phyloP scores from a whole-genome alignment of 2,797 vertebrate species.

The Pyrocephalus nanus region DNA sequence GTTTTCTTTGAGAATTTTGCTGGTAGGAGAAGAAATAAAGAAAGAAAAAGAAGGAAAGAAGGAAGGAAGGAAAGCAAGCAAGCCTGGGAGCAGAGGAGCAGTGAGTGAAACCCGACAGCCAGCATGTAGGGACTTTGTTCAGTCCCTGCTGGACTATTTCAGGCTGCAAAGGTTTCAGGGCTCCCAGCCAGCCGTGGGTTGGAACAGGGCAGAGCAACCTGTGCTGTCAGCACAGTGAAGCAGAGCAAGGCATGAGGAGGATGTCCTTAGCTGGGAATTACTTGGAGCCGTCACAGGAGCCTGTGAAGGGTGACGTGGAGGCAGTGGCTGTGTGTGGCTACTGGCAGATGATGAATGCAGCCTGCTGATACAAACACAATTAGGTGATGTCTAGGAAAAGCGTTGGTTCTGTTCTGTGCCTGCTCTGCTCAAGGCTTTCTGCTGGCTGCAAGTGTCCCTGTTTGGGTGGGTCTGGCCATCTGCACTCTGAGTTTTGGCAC shows the following conservation, averaged over 20 bases:
- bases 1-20: not conserved
- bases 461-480: not conserved
- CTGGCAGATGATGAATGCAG: not conserved
- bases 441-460: not conserved
- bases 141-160: not conserved
- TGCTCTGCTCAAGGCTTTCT: not conserved
- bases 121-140: accelerated
- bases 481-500: not conserved
- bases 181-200: not conserved
- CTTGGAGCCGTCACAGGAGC: not conserved
- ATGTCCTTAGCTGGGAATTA: not conserved
- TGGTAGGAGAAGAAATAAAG: not conserved
- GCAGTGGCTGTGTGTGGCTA: not conserved
- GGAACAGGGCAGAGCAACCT: not conserved
- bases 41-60: too few species aligned
- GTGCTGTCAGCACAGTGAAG: not conserved
- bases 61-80: too few species aligned
- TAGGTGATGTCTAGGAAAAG: conserved; percentile 2
- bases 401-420: not conserved
- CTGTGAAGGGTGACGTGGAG: not conserved
- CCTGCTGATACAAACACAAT: not conserved
- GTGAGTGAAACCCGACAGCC: accelerated
- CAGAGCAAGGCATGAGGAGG: not conserved
- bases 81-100: not conserved
- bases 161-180: not conserved